Base-by-base conservation (phyloP, 2,888 invertebrate genomes). In the Lysandra bellargus region DNA sequence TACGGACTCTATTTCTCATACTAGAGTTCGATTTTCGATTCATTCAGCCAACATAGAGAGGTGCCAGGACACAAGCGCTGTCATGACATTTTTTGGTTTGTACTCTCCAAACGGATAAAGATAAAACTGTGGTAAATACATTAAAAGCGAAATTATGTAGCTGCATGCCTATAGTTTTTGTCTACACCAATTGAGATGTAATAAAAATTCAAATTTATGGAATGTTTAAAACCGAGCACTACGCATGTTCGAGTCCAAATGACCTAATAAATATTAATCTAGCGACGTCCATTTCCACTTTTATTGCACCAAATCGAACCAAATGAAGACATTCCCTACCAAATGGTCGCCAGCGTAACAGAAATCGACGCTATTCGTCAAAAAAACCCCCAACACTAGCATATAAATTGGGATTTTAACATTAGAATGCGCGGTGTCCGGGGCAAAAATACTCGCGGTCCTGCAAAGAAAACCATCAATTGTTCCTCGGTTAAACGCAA, bases 241-340 rank as follows among this genome's bases (percentile, higher is more conserved):
- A 30, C 53, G 53, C 76, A 3, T 75, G 44, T 53, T 57, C 4
- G 53, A 23, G 49, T 33, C 76, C 17, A 76, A 76, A 76, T 76
- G 30, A 76, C 76, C 57, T 76, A 17, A 76, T 76, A 76, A 76
- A 76, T 76, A 76, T 76, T 76, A 76, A 76, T 30, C 76, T 75
- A 49, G 44, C 33, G 76, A 44, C 30, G 76, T 53, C 30, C 53
- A 76, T 57, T 53, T 53, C 76, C 76, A 76, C 53, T 76, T 44
- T 44, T 75, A 44, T 75, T 49, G 14, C 23, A 23, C 53, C 76
- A 33, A 76, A 76, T 44, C 72, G 72, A 74, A 33, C 60, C 74
- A 30, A 76, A 81, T 80, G 79, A 78, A 64, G 79, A 72, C 44
- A 80, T 80, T 78, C 69, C 72, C 91, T 90, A 89, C 90, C 90